phyloP scores from a whole-genome alignment of 1,140 invertebrate genomes.

The Antheraea pernyi region DNA sequence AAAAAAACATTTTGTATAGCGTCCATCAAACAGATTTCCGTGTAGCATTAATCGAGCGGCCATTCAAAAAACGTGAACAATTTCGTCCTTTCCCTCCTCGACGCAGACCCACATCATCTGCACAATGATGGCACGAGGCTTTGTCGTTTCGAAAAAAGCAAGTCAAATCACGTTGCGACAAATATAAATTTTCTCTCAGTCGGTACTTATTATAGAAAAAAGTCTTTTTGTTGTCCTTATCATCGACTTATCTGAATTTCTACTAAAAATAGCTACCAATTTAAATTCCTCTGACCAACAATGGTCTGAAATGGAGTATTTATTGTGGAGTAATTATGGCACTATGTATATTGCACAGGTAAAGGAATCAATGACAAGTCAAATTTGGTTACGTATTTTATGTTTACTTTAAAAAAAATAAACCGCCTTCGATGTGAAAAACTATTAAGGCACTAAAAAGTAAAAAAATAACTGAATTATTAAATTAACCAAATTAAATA shows the following conservation, averaged over 20 bases:
- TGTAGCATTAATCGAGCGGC: slow-evolving; percentile 40
- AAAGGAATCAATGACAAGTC: too few relatives aligned
- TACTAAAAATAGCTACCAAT: not conserved
- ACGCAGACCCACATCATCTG: slow-evolving; percentile 49
- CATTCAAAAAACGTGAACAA: slow-evolving; percentile 44
- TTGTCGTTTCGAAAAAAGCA: slow-evolving; percentile 45
- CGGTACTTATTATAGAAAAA: not conserved
- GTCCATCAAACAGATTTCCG: slow-evolving; percentile 58
- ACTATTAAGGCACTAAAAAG: too few relatives aligned
- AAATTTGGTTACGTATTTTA: too few relatives aligned
- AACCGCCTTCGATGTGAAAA: too few relatives aligned
- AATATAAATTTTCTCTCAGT: slow-evolving; percentile 29
- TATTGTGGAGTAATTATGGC: too few relatives aligned
- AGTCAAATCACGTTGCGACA: slow-evolving; percentile 43
- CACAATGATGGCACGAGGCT: slow-evolving; percentile 45
- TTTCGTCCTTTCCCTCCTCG: slow-evolving; percentile 38
- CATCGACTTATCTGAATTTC: not conserved
- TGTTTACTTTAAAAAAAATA: too few relatives aligned
- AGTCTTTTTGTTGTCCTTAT: slow-evolving; percentile 16
- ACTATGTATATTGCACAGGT: too few relatives aligned
- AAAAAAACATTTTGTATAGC: slow-evolving; percentile 44
- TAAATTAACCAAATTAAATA: too few relatives aligned
- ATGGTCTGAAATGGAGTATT: too few relatives aligned
- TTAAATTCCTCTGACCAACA: too few relatives aligned
- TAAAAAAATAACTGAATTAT: too few relatives aligned